Conservation (phyloP, 2,888 invertebrate genomes). For the Hypomecis punctinalis region DNA sequence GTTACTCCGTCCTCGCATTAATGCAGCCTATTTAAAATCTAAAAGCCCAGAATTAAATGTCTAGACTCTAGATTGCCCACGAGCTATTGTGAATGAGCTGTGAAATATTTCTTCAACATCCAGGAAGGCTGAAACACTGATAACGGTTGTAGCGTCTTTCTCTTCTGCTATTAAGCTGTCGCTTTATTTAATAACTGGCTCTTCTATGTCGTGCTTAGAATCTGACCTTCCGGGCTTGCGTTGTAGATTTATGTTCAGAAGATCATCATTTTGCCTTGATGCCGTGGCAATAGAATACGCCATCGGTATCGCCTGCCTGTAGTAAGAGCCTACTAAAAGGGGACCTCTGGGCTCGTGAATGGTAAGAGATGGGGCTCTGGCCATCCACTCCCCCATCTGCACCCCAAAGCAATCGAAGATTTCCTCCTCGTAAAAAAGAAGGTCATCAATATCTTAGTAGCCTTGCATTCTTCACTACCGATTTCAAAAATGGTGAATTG, state of each 20-base stretch:
- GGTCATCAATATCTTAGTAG: too few relatives aligned
- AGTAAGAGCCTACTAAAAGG: too few relatives aligned
- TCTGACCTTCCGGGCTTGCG: constrained; percentile 9
- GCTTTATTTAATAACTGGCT: constrained; percentile 6
- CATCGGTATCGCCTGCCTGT: too few relatives aligned
- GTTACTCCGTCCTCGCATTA: constrained; percentile 14
- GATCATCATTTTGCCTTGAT: too few relatives aligned
- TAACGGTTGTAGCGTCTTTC: constrained; percentile 7
- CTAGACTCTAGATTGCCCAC: constrained; percentile 21
- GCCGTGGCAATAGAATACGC: too few relatives aligned
- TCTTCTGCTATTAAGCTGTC: constrained; percentile 19
- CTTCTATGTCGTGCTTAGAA: constrained; percentile 23
- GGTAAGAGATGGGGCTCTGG: too few relatives aligned
- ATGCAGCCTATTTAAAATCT: constrained; percentile 9
- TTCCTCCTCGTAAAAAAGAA: too few relatives aligned
- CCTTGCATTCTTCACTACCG: too few relatives aligned
- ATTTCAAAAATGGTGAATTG: too few relatives aligned
- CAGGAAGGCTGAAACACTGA: constrained; percentile 19
- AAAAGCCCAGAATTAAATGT: constrained; percentile 16
- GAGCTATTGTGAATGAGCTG: constrained; percentile 23
- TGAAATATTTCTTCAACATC: constrained; percentile 14
- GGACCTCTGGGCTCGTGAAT: too few relatives aligned
- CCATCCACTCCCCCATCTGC: too few relatives aligned
- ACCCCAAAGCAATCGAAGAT: too few relatives aligned
- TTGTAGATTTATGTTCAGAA: background rate